Evolutionary conservation across 35 echinoderm and acorn worm genomes (phyloP), one percentile per base, ranked within the genome.

Genomic region (Antedon bifida): DNA sequence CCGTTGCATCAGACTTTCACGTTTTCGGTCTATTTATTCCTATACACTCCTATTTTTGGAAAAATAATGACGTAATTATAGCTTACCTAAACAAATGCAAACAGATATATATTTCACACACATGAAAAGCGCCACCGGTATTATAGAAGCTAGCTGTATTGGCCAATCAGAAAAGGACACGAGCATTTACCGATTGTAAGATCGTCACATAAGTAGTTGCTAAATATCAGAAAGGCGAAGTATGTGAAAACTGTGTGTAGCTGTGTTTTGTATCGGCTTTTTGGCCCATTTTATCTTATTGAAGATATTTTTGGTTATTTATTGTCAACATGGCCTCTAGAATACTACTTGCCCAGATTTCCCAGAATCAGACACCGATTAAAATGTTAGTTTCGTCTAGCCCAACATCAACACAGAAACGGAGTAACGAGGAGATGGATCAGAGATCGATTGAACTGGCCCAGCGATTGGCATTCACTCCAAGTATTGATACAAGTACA

Each of bases 111-210:
- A 64, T 64, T 16, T 7, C 23, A 64, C 51, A 12, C 3, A 19
- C 3, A 2, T 64, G 26, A 64, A 64, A 2, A 64, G 51, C 51
- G 51, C 51, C 51, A 11, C 2, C 51, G 1, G 3, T 64, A 64
- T 2, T 16, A 21, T 64, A 64, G 51, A 64, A 64, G 51, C 78
- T 80, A 80, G 7, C 21, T 38, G 0, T 29, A 38, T 39, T 39
- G 78, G n/a, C 78, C 78, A 80, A 80, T 80, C 78, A 80, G 2
- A 36, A 80, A 80, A 5, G 12, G 78, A 35, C 78, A 80, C 78
- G 78, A n/a, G 4, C 3, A 32, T 11, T 32, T 78, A 78, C 11
- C 2, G 7, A 21, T 26, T 23, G 5, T 11, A 12, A 64, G 9
- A 21, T 14, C 14, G 23, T 64, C 51, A 64, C 51, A 19, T 64